These are phyloP conservation scores for Heterochromis multidens DNA, from an alignment of 2,113 vertebrate species.

Conservation along the genomic window DNA sequence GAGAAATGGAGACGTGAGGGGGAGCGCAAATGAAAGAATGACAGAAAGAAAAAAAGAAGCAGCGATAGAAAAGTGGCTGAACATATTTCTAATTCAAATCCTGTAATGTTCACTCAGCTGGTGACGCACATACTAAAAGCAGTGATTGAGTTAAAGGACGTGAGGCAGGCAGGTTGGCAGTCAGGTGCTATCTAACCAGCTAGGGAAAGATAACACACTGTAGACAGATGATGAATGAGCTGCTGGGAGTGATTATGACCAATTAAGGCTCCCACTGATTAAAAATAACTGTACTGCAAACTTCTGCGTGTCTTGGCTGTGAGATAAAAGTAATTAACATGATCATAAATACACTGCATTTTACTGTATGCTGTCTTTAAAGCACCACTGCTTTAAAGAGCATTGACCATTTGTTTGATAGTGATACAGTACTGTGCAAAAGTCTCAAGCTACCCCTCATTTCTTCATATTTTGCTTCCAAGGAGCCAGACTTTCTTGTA, in stretches of 20 bases:
- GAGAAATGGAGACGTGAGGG: not conserved
- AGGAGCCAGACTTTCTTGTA: not conserved
- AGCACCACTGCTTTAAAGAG: not conserved
- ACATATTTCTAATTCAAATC: constrained; percentile 20
- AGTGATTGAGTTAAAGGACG: constrained; percentile 34
- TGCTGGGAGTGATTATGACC: constrained; percentile 19
- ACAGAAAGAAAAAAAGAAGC: not conserved
- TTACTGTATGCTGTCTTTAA: not conserved
- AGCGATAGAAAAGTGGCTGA: constrained; percentile 5
- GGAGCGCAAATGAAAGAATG: not conserved
- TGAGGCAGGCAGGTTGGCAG: not conserved
- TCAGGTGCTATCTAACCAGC: constrained; percentile 22
- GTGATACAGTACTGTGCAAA: not conserved
- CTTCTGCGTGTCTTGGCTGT: not conserved
- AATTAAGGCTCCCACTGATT: constrained; percentile 31
- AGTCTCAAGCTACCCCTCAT: not conserved
- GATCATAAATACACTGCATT: not conserved
- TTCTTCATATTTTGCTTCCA: not conserved
- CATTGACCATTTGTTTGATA: not conserved
- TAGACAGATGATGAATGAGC: constrained; percentile 29
- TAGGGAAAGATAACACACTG: constrained; percentile 9
- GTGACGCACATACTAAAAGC: constrained; percentile 31
- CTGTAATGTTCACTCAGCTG: constrained; percentile 21
- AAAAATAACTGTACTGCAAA: constrained; percentile 7
- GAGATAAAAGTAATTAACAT: not conserved